Evolutionary conservation across 2,113 vertebrate genomes (phyloP).

Genomic region (Microtus ochrogaster): DNA sequence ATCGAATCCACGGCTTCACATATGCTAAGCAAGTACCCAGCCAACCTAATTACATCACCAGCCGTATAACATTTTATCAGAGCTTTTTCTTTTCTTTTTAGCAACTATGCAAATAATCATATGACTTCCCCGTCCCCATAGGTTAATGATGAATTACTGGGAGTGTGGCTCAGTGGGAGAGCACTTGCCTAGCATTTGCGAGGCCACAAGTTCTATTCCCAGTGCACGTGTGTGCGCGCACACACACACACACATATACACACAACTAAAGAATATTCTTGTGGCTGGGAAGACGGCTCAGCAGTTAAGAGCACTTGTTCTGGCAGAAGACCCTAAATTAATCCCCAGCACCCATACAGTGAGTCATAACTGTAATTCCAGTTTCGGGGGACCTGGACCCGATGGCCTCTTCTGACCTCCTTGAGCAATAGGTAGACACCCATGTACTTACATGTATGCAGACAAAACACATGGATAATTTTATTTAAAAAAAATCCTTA

Average conservation of each 20-base stretch:
- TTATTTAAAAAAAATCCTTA: not conserved
- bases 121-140: not conserved
- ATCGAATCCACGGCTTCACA: not conserved
- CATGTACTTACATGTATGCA: not conserved
- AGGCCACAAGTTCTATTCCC: not conserved
- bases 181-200: not conserved
- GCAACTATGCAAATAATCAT: not conserved
- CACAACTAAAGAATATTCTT: not conserved
- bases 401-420: not conserved
- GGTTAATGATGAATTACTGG: not conserved
- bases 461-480: not conserved
- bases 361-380: not conserved
- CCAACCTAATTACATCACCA: not conserved
- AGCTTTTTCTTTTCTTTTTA: not conserved
- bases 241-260: not conserved
- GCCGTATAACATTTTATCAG: not conserved
- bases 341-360: too few relatives aligned
- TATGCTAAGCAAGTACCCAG: not conserved
- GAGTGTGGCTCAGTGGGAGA: not conserved
- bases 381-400: not conserved
- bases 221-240: fast-evolving
- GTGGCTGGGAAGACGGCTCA: not conserved
- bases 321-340: not conserved
- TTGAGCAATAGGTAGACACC: not conserved
- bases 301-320: too few relatives aligned